phyloP scores from a whole-genome alignment of 2,797 vertebrate species.

The Myotis daubentonii region DNA sequence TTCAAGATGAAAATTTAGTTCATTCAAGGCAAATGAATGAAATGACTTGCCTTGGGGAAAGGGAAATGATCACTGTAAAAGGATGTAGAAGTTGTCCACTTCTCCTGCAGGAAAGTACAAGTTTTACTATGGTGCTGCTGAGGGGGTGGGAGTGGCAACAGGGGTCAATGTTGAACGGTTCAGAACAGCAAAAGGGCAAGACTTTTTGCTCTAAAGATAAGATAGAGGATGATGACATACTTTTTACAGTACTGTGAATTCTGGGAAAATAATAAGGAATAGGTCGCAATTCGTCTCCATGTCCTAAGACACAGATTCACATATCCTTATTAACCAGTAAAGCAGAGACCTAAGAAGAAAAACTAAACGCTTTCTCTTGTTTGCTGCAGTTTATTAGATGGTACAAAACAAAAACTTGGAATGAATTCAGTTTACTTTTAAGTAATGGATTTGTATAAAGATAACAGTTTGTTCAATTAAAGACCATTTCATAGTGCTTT shows the following conservation, averaged over 20 bases:
- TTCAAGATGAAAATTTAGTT: conserved; percentile 51
- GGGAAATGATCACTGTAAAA: conserved; percentile 1
- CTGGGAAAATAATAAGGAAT: conserved; percentile 47
- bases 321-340: conserved; percentile 61
- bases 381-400: background rate
- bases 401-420: conserved; percentile 40
- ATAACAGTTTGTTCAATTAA: background rate
- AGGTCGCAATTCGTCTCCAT: conserved; percentile 52
- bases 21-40: conserved; percentile 48
- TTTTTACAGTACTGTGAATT: conserved; percentile 49
- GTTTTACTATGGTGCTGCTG: conserved; percentile 47
- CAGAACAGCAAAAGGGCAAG: conserved; percentile 54
- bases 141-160: background rate
- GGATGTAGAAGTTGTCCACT: background rate
- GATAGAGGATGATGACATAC: conserved; percentile 38
- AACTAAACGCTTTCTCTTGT: conserved; percentile 7
- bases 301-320: conserved; percentile 41
- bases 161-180: conserved; percentile 48
- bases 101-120: background rate
- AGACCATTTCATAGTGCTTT: background rate
- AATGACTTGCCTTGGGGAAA: conserved; percentile 22
- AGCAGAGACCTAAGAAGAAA: conserved; percentile 42
- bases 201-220: conserved; percentile 59
- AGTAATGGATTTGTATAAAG: background rate
- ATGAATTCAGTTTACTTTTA: conserved; percentile 51